phyloP scores from a whole-genome alignment of 2,888 invertebrate genomes.

The Meganola albula region DNA sequence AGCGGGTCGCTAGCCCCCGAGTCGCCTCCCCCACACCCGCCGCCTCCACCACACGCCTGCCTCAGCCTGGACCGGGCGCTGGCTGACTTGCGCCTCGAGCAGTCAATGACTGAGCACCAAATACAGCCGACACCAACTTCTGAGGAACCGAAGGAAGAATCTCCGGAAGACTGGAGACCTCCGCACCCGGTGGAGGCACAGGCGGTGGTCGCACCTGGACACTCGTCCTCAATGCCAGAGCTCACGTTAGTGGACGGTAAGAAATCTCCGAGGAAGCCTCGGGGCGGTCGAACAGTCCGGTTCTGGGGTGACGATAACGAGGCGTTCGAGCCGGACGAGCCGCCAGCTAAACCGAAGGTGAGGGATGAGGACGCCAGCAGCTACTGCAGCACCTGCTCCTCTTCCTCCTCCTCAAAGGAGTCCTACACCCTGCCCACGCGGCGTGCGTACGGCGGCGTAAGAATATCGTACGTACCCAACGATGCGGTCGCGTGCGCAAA shows the following conservation, averaged over 20 bases:
- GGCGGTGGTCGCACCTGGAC: constrained; percentile 72
- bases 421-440: constrained; percentile 91
- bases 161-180: constrained; percentile 73
- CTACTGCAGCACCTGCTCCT: constrained; percentile 93
- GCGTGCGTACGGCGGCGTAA: constrained; percentile 90
- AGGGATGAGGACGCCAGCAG: constrained; percentile 84
- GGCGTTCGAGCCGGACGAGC: constrained; percentile 68
- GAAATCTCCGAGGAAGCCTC: constrained; percentile 44
- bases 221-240: constrained; percentile 71
- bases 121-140: constrained; percentile 75
- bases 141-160: constrained; percentile 45
- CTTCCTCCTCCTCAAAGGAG: constrained; percentile 91
- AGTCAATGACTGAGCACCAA: constrained; percentile 82
- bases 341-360: constrained; percentile 45
- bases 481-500: constrained; percentile 91
- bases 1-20: constrained; percentile 76
- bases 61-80: constrained; percentile 65
- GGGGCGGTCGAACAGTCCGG: constrained; percentile 63
- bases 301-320: constrained; percentile 70
- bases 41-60: constrained; percentile 66
- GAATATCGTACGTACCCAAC: constrained; percentile 95
- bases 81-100: constrained; percentile 78
- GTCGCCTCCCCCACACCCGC: constrained; percentile 70
- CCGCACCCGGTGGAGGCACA: constrained; percentile 73
- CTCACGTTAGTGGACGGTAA: constrained; percentile 70